Evolutionary conservation across 53 echinoderm and acorn worm species (phyloP), one percentile per base, ranked within the genome.

Genomic region (Mesocentrotus franciscanus): DNA sequence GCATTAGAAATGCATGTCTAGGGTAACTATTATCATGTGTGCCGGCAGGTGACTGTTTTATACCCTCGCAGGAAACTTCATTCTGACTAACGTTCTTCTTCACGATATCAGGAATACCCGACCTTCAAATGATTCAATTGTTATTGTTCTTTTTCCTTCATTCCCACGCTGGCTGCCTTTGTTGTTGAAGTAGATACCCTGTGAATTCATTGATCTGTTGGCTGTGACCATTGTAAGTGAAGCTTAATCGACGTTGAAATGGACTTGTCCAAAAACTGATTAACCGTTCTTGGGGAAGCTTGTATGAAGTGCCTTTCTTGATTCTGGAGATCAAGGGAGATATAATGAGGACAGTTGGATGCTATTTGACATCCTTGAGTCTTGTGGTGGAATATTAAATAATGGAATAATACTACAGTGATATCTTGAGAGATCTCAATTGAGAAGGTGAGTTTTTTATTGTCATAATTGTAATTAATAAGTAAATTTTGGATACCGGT

Each of bases 161-260:
- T 81, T 81, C 81, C 42, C 81, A 81, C 81, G 81, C 81, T 81
- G 81, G 81, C 81, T 81, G 81, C 81, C 36, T 81, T 32, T 74
- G 74, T 74, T 10, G 74, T 29, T 81, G 36, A 17, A 42, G 33
- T 81, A 20, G 81, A 8, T 29, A 36, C 20, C 36, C 81, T 81
- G 81, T 81, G 36, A 81, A 81, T 33, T 33, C 20, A 81, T 81
- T 81, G 81, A 81, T 81, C 81, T 7, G 34, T 18, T 39, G 20
- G 12, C 81, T 81, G 42, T 81, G 42, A 39, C 39, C 42, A 42
- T 81, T 81, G 81, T 81, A 39, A 81, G 36, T 22, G 36, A 17
- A 81, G 36, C 22, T 20, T 8, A 36, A 42, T 33, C 18, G 42
- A 35, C 81, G 0, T 32, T 81, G 81, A 81, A 36, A 81, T 81